Base-by-base conservation (phyloP, 2,113 vertebrate genomes). In the Petaurus breviceps region DNA sequence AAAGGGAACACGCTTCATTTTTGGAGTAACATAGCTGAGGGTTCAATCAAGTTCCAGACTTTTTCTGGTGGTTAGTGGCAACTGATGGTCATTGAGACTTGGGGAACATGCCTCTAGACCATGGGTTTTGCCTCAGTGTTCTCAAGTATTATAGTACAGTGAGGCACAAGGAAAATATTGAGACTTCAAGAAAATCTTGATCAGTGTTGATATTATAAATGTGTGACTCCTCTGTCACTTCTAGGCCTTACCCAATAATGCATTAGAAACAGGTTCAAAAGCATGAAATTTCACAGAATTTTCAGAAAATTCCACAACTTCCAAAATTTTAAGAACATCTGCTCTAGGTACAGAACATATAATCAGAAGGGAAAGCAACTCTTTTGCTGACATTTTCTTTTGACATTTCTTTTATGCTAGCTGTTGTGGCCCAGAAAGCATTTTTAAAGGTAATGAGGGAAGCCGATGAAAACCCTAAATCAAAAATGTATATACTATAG, bases 121-220 rank as follows among this genome's bases (percentile, higher is more conserved):
- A 61, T 50, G 19, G 6, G 52, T 94, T 91, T 50, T 49, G 53
- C 95, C 94, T 92, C 9, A 53, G 77, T 12, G 1, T n/a, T 95
- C 77, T 90, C 89, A 93, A 94, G 0, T 94, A 26, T 37, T 89
- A 94, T 51, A 54, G 51, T 84, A 19, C 6, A 84, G 6, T 84
- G 19, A n/a, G 68, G 68, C 37, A 84, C 19, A 43, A 84, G n/a
- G 68, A 28, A 25, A 25, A 26, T 95, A 52, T 90, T 92, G 43
- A 51, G n/a, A 57, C 92, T 94, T 96, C 95, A 90, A 91, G 57
- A 23, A 50, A 10, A 53, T 31, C 11, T 54, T 8, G 47, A 53
- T 93, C 37, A 95, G 12, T 52, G 6, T 91, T 84, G 51, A 92
- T 23, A 84, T 91, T 96, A 91, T 90, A 96, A 96, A 94, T 91